phyloP scores from a whole-genome alignment of 2,113 vertebrate genomes.

The Excalfactoria chinensis region DNA sequence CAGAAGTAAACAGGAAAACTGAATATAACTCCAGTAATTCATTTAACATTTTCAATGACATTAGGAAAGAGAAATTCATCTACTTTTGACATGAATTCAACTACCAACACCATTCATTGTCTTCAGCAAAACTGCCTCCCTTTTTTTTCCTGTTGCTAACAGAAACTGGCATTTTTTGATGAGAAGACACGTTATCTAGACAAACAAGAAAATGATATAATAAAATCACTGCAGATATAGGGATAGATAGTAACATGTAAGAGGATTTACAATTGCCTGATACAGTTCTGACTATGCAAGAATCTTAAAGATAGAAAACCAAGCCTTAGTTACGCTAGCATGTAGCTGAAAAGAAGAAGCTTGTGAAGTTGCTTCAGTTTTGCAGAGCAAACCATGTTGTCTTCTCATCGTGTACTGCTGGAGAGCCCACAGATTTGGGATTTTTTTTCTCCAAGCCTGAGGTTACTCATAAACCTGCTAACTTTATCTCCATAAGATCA shows the following conservation, averaged over 20 bases:
- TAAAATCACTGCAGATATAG: background rate
- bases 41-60: constrained; percentile 73
- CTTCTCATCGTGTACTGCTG: background rate
- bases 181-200: background rate
- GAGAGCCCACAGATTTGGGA: background rate
- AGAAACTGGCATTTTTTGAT: background rate
- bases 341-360: background rate
- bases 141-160: constrained; percentile 42
- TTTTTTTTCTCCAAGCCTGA: background rate
- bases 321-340: background rate
- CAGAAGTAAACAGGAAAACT: constrained; percentile 52
- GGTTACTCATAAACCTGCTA: background rate
- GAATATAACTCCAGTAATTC: constrained; percentile 57
- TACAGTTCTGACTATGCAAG: background rate
- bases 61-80: constrained; percentile 73
- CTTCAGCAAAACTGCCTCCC: constrained; percentile 36
- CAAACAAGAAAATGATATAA: background rate
- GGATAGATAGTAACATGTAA: background rate
- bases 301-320: background rate
- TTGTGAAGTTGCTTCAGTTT: background rate
- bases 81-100: constrained; percentile 63
- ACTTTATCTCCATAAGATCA: background rate
- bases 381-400: background rate
- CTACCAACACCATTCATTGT: constrained; percentile 56
- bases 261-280: background rate